Evolutionary conservation across 2,888 invertebrate species (phyloP), one percentile per base, ranked within the genome.

Genomic region (Lissocephala sabroskyi): DNA sequence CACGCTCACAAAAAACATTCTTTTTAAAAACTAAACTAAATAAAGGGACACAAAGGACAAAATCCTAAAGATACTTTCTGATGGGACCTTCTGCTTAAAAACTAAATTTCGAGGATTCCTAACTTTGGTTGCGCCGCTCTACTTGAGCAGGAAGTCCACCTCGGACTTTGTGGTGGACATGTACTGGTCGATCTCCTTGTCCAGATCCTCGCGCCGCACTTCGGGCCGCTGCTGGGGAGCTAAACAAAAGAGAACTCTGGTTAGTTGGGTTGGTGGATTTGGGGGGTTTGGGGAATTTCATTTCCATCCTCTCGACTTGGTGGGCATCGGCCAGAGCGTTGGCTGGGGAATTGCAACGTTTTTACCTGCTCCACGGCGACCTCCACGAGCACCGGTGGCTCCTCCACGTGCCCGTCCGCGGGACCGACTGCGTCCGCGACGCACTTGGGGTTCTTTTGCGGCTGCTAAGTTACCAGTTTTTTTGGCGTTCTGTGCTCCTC

Each of bases 141-240:
- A 81, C 56, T 82, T 79, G 3, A 81, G 45, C 46, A 81, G 45
- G 50, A 58, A 81, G 42, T 81, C 80, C 73, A 79, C 71, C 48
- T 77, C 75, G 29, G 74, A 82, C 68, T 88, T 89, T 17, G 89
- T 88, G 65, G 88, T 87, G 2, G 90, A 87, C 92, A 92, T 92
- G 83, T 92, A 92, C 48, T 88, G 87, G 62, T 92, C 92, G 26
- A 92, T 79, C 66, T 92, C 89, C n/a, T 86, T 86, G 65, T 92
- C 92, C 45, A 92, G 79, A 71, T 90, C 87, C 59, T 91, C 91
- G 47, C 86, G 88, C 1, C 87, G 87, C 0, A 84, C 74, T 11
- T 75, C 82, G 0, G 41, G 9, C 7, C 52, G 56, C 47, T 42
- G 45, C 45, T 52, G 39, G n/a, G n/a, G n/a, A n/a, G n/a, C n/a